phyloP scores from a whole-genome alignment of 2,888 invertebrate species.

The Orchestes rusci region DNA sequence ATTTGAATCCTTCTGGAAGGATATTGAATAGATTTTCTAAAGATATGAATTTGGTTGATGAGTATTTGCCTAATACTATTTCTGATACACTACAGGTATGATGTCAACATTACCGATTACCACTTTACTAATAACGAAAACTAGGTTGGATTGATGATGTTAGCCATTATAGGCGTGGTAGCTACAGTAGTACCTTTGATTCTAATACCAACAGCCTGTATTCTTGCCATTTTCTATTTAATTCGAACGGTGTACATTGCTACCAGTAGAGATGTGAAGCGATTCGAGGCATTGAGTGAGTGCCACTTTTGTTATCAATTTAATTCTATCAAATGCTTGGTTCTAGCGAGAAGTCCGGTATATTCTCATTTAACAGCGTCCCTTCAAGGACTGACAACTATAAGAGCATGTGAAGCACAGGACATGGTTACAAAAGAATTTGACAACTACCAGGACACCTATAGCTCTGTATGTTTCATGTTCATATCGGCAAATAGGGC shows the following conservation, averaged over 20 bases:
- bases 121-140: conserved; percentile 16
- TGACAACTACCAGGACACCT: conserved; percentile 53
- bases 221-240: conserved; percentile 55
- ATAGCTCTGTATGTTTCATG: conserved; percentile 66
- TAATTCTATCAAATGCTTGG: background rate
- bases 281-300: conserved; percentile 50
- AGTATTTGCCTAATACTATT: conserved; percentile 46
- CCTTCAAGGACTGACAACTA: conserved; percentile 67
- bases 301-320: background rate
- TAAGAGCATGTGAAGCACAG: conserved; percentile 61
- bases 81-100: conserved; percentile 47
- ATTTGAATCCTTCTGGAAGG: conserved; percentile 56
- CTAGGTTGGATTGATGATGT: conserved; percentile 28
- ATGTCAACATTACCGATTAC: background rate
- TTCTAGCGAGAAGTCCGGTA: conserved; percentile 65
- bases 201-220: conserved; percentile 54
- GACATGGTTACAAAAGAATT: conserved; percentile 53
- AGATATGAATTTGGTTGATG: conserved; percentile 57
- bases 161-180: conserved; percentile 53
- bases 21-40: conserved; percentile 67
- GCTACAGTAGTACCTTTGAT: conserved; percentile 58
- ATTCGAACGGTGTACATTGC: conserved; percentile 58
- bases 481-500: conserved; percentile 55
- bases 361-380: conserved; percentile 67
- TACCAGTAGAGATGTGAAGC: conserved; percentile 66